Base-by-base conservation (phyloP, 2,113 vertebrate species). In the Pholis gunnellus region DNA sequence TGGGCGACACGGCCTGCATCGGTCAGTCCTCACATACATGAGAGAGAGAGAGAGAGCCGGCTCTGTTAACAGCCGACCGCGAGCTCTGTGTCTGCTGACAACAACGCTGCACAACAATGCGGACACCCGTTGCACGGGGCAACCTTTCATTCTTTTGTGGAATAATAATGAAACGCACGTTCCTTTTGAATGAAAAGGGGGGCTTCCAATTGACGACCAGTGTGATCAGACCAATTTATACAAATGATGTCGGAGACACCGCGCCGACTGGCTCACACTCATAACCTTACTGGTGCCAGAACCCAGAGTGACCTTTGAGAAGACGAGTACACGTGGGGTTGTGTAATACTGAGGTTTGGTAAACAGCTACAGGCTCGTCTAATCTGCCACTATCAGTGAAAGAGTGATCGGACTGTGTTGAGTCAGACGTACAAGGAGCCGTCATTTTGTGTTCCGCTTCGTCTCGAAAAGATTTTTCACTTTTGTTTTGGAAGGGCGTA, bases 1-100 rank as follows among this genome's bases (percentile, higher is more conserved):
- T 96, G 84, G 96, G 97, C 61, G 97, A 97, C 91, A 96, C 95
- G n/a, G 87, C 96, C 0, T 96, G 94, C 75, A 92, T 97, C 84
- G 96, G 95, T 97, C 91, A 91, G 94, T 83, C 25, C 17, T 31
- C 15, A 27, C n/a, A 15, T 25, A n/a, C n/a, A 34, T 0, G 34
- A 34, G 34, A 34, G 34, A 34, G 34, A 34, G 34, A 34, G 34
- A 34, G 34, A 34, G 34, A 34, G 29, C 2, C 2, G 4, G 29
- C 29, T 29, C 29, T 29, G 29, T 29, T 29, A 29, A 29, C 29
- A 29, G 29, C 29, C 29, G 2, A 29, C 29, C 29, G 2, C 29
- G 29, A 34, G 31, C 31, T 34, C 9, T 61, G 8, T 50, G 2
- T 61, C 18, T 68, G 60, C 31, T 9, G 1, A 52, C 15, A 74